Evolutionary conservation across 2,797 vertebrate species (phyloP).

Genomic region (Hylomyscus alleni): DNA sequence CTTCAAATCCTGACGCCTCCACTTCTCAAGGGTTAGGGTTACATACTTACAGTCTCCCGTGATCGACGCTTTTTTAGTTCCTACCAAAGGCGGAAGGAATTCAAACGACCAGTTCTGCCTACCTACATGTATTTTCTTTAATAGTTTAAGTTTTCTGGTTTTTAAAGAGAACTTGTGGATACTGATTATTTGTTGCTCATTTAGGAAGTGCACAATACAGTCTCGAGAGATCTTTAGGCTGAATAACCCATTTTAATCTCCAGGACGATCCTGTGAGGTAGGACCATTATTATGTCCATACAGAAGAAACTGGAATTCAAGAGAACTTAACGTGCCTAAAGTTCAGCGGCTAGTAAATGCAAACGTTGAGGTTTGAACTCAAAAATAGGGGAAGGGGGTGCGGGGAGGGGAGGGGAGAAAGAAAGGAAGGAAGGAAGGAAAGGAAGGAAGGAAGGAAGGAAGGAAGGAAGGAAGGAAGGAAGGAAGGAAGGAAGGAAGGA

Average conservation of each 20-base stretch:
- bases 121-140: background rate
- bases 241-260: constrained; percentile 30
- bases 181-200: background rate
- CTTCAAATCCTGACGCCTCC: background rate
- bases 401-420: too few relatives aligned
- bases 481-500: too few relatives aligned
- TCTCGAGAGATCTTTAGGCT: constrained; percentile 42
- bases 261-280: background rate
- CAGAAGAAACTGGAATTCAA: constrained; percentile 32
- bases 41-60: background rate
- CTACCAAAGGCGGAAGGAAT: background rate
- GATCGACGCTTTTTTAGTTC: background rate
- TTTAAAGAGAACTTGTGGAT: constrained; percentile 25
- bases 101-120: constrained; percentile 12
- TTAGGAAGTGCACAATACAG: background rate
- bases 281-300: background rate
- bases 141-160: background rate
- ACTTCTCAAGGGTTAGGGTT: background rate
- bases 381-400: background rate
- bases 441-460: too few relatives aligned
- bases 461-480: too few relatives aligned
- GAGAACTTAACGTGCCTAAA: background rate
- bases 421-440: too few relatives aligned
- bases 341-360: background rate
- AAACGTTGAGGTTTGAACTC: background rate